These are phyloP conservation scores for Ammodytes dubius DNA, from an alignment of 2,113 vertebrate species.

Conservation along the genomic window DNA sequence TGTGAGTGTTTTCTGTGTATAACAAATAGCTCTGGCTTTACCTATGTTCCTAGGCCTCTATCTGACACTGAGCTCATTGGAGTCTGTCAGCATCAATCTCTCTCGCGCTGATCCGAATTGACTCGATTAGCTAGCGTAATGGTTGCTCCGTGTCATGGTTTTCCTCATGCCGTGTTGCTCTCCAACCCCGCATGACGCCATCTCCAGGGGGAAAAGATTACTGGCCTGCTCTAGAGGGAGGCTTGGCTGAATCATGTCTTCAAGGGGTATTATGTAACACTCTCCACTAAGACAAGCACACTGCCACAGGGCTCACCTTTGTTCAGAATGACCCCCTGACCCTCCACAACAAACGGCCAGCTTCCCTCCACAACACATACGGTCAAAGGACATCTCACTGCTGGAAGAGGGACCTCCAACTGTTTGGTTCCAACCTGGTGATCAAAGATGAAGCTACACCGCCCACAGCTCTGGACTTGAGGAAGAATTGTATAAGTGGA, in stretches of 20 bases:
- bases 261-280: constrained; percentile 60
- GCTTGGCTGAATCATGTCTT: constrained; percentile 69
- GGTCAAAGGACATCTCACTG: background rate
- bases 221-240: constrained; percentile 37
- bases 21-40: constrained; percentile 29
- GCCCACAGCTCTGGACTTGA: constrained; percentile 23
- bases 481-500: constrained; percentile 22
- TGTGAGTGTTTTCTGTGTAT: constrained; percentile 24
- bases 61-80: constrained; percentile 30
- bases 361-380: constrained; percentile 23
- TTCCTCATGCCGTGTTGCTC: constrained; percentile 6
- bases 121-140: constrained; percentile 14
- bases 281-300: constrained; percentile 43
- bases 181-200: constrained; percentile 13
- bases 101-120: constrained; percentile 42
- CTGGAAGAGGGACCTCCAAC: background rate
- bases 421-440: constrained; percentile 16
- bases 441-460: constrained; percentile 17
- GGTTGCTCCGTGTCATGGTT: constrained; percentile 22
- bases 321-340: constrained; percentile 51
- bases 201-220: constrained; percentile 48
- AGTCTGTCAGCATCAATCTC: constrained; percentile 42
- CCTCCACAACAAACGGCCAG: constrained; percentile 25
- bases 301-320: constrained; percentile 60
- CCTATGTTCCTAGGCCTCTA: background rate